Conservation (phyloP, 2,797 vertebrate species). For the Botia almorhae region DNA sequence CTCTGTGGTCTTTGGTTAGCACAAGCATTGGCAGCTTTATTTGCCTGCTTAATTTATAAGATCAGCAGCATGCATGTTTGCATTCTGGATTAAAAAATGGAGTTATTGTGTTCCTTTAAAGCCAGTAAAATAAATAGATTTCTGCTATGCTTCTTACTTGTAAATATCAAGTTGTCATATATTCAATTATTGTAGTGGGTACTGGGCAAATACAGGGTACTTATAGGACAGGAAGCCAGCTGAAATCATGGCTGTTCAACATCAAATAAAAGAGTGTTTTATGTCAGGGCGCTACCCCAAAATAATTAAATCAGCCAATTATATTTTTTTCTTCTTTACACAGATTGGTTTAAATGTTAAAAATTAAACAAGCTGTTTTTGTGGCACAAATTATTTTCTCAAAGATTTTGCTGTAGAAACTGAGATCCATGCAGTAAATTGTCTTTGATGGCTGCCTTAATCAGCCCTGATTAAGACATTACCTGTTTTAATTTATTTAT, state of each 20-base stretch:
- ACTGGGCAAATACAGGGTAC: not conserved
- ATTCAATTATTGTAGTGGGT: slow-evolving; percentile 6
- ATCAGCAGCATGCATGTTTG: slow-evolving; percentile 53
- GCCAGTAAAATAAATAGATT: slow-evolving; percentile 24
- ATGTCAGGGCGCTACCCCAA: slow-evolving; percentile 15
- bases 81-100: slow-evolving; percentile 59
- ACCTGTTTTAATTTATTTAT: too few species aligned
- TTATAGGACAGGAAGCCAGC: not conserved
- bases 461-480: too few species aligned
- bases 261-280: slow-evolving; percentile 19
- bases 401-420: too few species aligned
- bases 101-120: slow-evolving; percentile 52
- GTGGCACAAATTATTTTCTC: too few species aligned
- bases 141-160: not conserved
- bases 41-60: slow-evolving; percentile 58
- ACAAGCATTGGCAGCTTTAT: slow-evolving; percentile 59
- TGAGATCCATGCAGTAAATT: too few species aligned
- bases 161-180: slow-evolving; percentile 32
- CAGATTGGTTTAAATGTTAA: too few species aligned
- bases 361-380: too few species aligned
- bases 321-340: not conserved
- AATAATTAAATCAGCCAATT: slow-evolving; percentile 26
- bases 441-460: too few species aligned
- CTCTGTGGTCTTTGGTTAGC: slow-evolving; percentile 56
- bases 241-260: slow-evolving; percentile 34